phyloP scores from a whole-genome alignment of 2,888 invertebrate species.

The Protophormia terraenovae region DNA sequence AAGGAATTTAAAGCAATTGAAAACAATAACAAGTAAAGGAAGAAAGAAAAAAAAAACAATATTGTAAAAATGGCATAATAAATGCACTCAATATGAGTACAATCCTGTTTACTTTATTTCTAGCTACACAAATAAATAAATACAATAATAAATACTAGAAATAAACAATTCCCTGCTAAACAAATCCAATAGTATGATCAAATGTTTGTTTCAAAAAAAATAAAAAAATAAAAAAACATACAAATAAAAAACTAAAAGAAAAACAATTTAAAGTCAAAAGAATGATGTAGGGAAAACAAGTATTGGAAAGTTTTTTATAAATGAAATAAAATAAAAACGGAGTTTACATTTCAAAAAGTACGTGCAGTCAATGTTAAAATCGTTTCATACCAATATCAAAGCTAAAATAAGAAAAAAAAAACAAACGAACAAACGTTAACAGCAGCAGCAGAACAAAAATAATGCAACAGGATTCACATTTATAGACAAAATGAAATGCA shows the following conservation, averaged over 20 bases:
- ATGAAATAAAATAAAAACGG: conserved; percentile 62
- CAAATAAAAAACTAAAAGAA: background rate
- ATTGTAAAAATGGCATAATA: conserved; percentile 58
- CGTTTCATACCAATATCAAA: conserved; percentile 55
- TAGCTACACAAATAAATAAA: too few species aligned
- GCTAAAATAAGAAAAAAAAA: background rate
- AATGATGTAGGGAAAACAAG: conserved; percentile 13
- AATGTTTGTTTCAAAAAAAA: conserved; percentile 56
- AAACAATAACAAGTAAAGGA: conserved; percentile 29
- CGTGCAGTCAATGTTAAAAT: conserved; percentile 71
- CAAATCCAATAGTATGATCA: conserved; percentile 20
- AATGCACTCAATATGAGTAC: conserved; percentile 67
- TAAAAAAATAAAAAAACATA: background rate
- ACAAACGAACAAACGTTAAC: too few species aligned
- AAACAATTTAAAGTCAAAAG: conserved; percentile 41
- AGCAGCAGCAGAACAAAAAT: too few species aligned
- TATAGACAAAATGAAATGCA: conserved; percentile 52
- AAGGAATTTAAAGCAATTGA: conserved; percentile 53
- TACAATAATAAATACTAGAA: conserved; percentile 38
- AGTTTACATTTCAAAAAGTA: conserved; percentile 67
- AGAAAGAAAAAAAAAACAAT: conserved; percentile 16
- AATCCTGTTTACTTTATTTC: too few species aligned
- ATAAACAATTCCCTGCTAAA: conserved; percentile 13
- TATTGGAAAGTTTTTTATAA: conserved; percentile 44
- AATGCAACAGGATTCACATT: conserved; percentile 67